phyloP scores from a whole-genome alignment of 1,140 invertebrate genomes.

The Polypedilum vanderplanki region DNA sequence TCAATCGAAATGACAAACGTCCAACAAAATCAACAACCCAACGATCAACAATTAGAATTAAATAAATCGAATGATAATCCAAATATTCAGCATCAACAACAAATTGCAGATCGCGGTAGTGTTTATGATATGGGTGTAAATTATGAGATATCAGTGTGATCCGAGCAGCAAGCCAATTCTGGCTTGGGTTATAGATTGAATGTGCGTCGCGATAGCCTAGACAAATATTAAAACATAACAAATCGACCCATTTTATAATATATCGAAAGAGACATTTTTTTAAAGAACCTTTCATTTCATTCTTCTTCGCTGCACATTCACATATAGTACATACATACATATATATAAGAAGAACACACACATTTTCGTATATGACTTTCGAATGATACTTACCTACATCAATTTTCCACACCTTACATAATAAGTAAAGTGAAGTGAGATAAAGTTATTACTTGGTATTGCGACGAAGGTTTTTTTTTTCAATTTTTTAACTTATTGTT shows the following conservation, averaged over 20 bases:
- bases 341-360: too few relatives aligned
- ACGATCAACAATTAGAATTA: constrained; percentile 34
- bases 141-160: constrained; percentile 87
- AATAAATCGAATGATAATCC: constrained; percentile 11
- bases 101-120: constrained; percentile 72
- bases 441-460: too few relatives aligned
- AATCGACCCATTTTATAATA: constrained; percentile 2
- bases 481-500: too few relatives aligned
- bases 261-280: too few relatives aligned
- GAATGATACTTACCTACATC: too few relatives aligned
- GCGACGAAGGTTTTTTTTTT: too few relatives aligned
- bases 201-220: constrained; percentile 2
- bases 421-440: too few relatives aligned
- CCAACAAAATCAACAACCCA: constrained; percentile 39
- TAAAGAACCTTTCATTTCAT: too few relatives aligned
- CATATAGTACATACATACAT: too few relatives aligned
- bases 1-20: constrained; percentile 61
- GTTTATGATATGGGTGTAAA: constrained; percentile 82
- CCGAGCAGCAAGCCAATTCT: constrained; percentile 12
- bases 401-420: too few relatives aligned
- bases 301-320: too few relatives aligned
- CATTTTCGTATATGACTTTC: too few relatives aligned
- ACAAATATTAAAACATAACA: constrained; percentile 15
- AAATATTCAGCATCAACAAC: constrained; percentile 46
- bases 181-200: not conserved